Evolutionary conservation across 2,888 invertebrate species (phyloP).

Genomic region (Chirona hameri): DNA sequence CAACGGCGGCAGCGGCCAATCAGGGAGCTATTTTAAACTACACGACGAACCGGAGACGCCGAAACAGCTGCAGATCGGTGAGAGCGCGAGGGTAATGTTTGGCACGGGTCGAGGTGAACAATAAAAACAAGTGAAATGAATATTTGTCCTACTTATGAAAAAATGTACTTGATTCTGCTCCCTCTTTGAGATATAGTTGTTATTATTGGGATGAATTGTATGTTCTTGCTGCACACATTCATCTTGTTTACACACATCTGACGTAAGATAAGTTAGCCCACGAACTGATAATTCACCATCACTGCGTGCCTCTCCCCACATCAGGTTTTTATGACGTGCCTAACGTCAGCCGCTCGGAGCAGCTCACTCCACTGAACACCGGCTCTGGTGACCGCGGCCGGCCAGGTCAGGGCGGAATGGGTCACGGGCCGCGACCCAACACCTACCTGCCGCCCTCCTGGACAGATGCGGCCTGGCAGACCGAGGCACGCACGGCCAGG

Average conservation of each 20-base stretch:
- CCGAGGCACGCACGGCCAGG: not conserved
- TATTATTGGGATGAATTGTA: too few species aligned
- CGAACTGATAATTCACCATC: not conserved
- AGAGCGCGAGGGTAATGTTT: too few species aligned
- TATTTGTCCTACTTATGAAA: too few species aligned
- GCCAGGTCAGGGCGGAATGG: not conserved
- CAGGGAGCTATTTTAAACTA: conserved; percentile 24
- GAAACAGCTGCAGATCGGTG: not conserved
- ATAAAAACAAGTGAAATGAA: too few species aligned
- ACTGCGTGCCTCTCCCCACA: not conserved
- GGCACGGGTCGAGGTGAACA: too few species aligned
- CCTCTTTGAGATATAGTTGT: too few species aligned
- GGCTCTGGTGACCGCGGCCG: not conserved
- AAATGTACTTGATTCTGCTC: too few species aligned
- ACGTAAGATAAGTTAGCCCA: not conserved
- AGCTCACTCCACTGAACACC: not conserved
- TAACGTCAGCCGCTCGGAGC: conserved; percentile 5
- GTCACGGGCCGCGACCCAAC: not conserved
- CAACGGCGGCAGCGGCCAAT: conserved; percentile 31
- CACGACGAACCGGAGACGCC: not conserved
- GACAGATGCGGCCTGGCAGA: not conserved
- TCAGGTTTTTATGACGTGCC: conserved; percentile 12
- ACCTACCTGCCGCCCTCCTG: conserved; percentile 12
- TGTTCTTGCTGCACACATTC: too few species aligned
- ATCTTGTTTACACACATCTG: not conserved